Conservation (phyloP, 2,888 invertebrate genomes). For the Cremastinae sp. region DNA sequence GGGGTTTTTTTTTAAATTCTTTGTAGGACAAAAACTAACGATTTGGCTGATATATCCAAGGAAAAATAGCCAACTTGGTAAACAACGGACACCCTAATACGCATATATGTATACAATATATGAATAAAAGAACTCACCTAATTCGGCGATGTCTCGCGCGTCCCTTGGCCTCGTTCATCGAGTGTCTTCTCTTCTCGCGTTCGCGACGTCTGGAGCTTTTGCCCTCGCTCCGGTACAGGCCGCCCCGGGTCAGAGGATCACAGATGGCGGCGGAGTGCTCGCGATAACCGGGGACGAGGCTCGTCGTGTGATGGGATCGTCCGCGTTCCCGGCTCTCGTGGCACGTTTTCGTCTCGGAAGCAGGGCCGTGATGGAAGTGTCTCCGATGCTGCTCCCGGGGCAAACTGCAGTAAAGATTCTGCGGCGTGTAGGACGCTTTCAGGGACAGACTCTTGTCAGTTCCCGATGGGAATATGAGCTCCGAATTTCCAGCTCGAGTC, state of each 20-base stretch:
- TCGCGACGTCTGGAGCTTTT: slow-evolving; percentile 73
- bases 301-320: slow-evolving; percentile 66
- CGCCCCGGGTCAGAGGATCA: slow-evolving; percentile 62
- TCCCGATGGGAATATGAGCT: slow-evolving; percentile 24
- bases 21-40: too few species aligned
- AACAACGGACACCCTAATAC: too few species aligned
- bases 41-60: too few species aligned
- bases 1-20: too few species aligned
- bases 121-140: slow-evolving; percentile 73
- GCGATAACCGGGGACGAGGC: slow-evolving; percentile 17
- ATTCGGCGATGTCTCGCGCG: slow-evolving; percentile 69
- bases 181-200: slow-evolving; percentile 76
- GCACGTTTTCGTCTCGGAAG: slow-evolving; percentile 41
- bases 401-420: slow-evolving; percentile 77
- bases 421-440: slow-evolving; percentile 70
- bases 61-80: too few species aligned
- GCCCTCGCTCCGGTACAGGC: slow-evolving; percentile 73
- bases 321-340: slow-evolving; percentile 64
- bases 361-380: slow-evolving; percentile 65
- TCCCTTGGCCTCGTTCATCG: slow-evolving; percentile 75
- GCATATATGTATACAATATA: too few species aligned
- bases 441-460: slow-evolving; percentile 65
- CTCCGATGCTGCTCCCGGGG: slow-evolving; percentile 74
- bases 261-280: slow-evolving; percentile 42
- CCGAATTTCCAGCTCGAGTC: slow-evolving; percentile 44